Percentiles rank a stretch among this genome's conserved stretches.
Evolutionary conservation across 2,888 invertebrate species (phyloP).

Genomic region (Auanema freiburgensis): DNA sequence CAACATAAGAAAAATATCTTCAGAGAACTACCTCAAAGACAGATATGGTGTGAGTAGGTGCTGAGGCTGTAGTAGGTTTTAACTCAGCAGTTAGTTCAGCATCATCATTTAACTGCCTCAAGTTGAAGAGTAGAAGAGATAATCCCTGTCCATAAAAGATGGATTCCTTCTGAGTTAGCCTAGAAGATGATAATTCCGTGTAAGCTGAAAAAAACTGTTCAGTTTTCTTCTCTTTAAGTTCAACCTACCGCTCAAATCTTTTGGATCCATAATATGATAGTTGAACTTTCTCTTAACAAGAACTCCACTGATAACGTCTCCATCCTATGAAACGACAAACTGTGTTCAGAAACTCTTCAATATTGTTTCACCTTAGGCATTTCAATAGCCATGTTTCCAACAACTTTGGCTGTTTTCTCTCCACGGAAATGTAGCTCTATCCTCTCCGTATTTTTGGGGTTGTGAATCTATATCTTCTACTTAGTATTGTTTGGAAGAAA

Average conservation of each 20-base stretch:
- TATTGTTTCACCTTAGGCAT: constrained; percentile 71
- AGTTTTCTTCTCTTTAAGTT: not conserved
- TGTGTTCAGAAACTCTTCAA: not conserved
- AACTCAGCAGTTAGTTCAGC: constrained; percentile 31
- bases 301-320: constrained; percentile 83
- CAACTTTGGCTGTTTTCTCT: constrained; percentile 96
- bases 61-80: constrained; percentile 30
- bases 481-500: not conserved
- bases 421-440: constrained; percentile 92
- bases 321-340: constrained; percentile 68
- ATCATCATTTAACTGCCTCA: constrained; percentile 58
- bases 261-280: constrained; percentile 88
- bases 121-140: constrained; percentile 68
- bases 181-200: constrained; percentile 90
- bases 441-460: constrained; percentile 90
- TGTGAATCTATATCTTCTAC: constrained; percentile 78
- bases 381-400: constrained; percentile 86
- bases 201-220: constrained; percentile 74
- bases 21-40: constrained; percentile 47
- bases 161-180: constrained; percentile 87
- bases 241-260: constrained; percentile 73
- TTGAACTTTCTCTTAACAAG: constrained; percentile 96
- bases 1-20: constrained; percentile 14
- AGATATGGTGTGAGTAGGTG: constrained; percentile 42
- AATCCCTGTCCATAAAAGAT: constrained; percentile 81